A percentile compares a stretch with the other conserved stretches of the same genome.
phyloP scores from a whole-genome alignment of 2,888 invertebrate genomes.

The Heliconius erato region DNA sequence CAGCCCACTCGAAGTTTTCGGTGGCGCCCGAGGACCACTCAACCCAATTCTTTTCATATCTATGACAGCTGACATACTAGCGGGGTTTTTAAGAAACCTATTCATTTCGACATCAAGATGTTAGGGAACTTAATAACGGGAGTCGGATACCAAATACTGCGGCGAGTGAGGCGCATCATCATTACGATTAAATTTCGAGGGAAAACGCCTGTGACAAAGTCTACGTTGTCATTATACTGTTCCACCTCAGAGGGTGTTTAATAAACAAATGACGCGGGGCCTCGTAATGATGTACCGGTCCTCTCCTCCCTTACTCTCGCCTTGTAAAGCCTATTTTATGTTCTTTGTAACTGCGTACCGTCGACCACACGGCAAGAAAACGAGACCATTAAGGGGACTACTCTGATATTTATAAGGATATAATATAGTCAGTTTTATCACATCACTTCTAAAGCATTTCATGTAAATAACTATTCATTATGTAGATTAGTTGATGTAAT shows the following conservation, averaged over 20 bases:
- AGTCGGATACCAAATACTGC: constrained; percentile 70
- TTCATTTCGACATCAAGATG: constrained; percentile 83
- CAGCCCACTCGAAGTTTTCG: constrained; percentile 54
- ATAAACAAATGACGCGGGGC: constrained; percentile 84
- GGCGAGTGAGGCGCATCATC: constrained; percentile 79
- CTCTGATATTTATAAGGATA: constrained; percentile 45
- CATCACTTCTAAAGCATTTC: constrained; percentile 19
- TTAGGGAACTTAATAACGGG: constrained; percentile 78
- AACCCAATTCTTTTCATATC: constrained; percentile 77
- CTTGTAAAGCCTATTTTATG: constrained; percentile 74
- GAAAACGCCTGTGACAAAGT: constrained; percentile 83
- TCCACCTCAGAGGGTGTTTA: constrained; percentile 83
- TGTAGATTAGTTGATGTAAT: constrained; percentile 25
- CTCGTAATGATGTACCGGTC: constrained; percentile 75
- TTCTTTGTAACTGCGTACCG: constrained; percentile 58
- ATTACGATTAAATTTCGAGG: constrained; percentile 84
- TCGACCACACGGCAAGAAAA: constrained; percentile 46
- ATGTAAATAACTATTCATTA: constrained; percentile 36
- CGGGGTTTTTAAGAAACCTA: constrained; percentile 79
- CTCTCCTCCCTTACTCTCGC: constrained; percentile 63
- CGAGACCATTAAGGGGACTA: constrained; percentile 41
- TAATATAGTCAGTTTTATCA: constrained; percentile 41
- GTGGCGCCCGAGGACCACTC: constrained; percentile 65
- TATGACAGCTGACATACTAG: constrained; percentile 78
- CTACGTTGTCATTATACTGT: constrained; percentile 81